Evolutionary conservation across 2,888 invertebrate genomes (phyloP), one percentile per base, ranked within the genome.

Genomic region (Leptarthrus brevirostris): DNA sequence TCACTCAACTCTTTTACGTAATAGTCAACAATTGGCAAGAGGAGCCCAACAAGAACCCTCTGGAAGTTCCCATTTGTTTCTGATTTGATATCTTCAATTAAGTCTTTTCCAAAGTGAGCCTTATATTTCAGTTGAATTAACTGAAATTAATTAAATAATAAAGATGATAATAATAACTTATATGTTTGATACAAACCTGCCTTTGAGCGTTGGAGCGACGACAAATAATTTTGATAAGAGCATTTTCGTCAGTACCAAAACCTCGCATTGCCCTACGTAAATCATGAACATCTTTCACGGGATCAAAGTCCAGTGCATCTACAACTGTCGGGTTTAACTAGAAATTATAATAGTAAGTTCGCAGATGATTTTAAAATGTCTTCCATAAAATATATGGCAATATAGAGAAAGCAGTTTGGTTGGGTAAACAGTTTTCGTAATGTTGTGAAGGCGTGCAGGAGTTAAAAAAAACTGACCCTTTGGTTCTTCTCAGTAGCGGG

Each of bases 261-360:
- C 95, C 96, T 86, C 95, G 95, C 96, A 96, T 96, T 0, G 96
- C 95, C 80, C 92, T 93, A 14, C 95, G 88, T 22, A 96, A 87
- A 1, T 90, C 86, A 78, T 92, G 91, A 0, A 95, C 95, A 88
- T 95, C 95, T 8, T 87, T 88, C 30, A 92, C 89, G 2, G 95
- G 89, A 81, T 94, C 90, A 85, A 94, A 94, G 0, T 90, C 91
- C 77, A 90, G 88, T n/a, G 87, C 90, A 5, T 94, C 91, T 36
- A 89, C 87, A 34, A 95, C 89, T 3, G 94, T 94, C 72, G 94
- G 93, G 72, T 82, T 83, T 64, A 85, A 85, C 85, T 85, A 53
- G 6, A 78, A 75, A 34, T 40, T 34, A 54, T 47, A 3, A 30
- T 30, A 30, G n/a, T n/a, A n/a, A n/a, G n/a, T n/a, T n/a, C n/a